Percentiles rank a stretch among this genome's conserved stretches.
Evolutionary conservation across 2,113 vertebrate species (phyloP).

Genomic region (Mobula birostris): DNA sequence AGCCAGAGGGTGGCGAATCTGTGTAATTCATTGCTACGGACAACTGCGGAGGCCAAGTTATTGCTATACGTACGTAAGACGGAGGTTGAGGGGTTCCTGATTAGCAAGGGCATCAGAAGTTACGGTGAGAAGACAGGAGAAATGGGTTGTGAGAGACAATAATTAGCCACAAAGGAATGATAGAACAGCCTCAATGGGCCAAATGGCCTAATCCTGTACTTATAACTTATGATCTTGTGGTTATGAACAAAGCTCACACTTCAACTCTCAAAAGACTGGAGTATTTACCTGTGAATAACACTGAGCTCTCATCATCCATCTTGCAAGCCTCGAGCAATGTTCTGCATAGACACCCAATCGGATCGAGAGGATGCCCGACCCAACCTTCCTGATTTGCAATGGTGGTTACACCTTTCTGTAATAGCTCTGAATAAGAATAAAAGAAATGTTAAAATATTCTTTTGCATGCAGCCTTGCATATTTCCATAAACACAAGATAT

Average conservation of each 20-base stretch:
- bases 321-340: conserved; percentile 55
- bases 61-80: no score
- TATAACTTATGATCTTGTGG: neutral
- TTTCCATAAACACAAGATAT: no score
- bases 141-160: no score
- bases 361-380: conserved; percentile 59
- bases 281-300: conserved; percentile 49
- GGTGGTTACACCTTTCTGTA: conserved; percentile 51
- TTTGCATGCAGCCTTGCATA: neutral
- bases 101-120: no score
- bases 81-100: no score
- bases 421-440: conserved; percentile 46
- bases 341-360: conserved; percentile 56
- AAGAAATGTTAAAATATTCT: neutral
- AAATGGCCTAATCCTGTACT: no score
- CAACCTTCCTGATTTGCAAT: conserved; percentile 56
- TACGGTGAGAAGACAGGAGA: no score
- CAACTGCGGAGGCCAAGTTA: no score
- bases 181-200: no score
- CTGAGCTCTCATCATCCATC: conserved; percentile 48
- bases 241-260: neutral
- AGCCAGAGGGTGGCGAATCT: no score
- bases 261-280: neutral
- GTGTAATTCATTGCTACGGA: no score
- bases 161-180: no score